These are phyloP conservation scores for Uria lomvia DNA, from an alignment of 2,113 vertebrate genomes.

Conservation along the genomic window DNA sequence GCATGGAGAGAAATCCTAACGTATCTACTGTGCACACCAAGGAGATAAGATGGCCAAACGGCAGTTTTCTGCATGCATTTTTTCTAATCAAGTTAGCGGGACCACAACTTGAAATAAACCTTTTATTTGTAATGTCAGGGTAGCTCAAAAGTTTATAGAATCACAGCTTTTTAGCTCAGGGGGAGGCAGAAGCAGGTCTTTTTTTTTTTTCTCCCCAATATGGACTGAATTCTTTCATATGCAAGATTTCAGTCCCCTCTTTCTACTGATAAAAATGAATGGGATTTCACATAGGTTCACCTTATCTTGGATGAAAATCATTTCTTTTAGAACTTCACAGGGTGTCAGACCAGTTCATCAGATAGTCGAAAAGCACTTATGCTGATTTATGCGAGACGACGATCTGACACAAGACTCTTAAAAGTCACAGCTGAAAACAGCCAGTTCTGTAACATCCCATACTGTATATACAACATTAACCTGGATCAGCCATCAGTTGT, in stretches of 20 bases:
- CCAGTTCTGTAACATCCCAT: background rate
- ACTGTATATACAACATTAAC: background rate
- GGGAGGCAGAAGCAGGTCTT: background rate
- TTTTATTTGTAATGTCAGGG: background rate
- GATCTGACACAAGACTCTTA: background rate
- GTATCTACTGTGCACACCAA: background rate
- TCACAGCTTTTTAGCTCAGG: background rate
- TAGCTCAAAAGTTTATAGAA: background rate
- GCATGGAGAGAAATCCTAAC: background rate
- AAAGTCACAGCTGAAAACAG: background rate
- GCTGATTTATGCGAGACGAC: background rate
- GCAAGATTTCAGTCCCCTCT: background rate
- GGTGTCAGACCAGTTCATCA: background rate
- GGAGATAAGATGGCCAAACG: background rate
- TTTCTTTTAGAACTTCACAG: background rate
- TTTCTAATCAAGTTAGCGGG: background rate
- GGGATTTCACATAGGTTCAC: background rate
- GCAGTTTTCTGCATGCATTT: background rate
- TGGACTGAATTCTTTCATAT: background rate
- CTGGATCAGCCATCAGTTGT: background rate
- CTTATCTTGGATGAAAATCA: background rate
- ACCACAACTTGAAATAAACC: background rate
- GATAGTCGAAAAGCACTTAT: background rate
- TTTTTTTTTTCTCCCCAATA: background rate
- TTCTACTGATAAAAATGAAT: background rate